Evolutionary conservation across 2,113 vertebrate species (phyloP), one percentile per base, ranked within the genome.

Genomic region (Amblyornis subalaris): DNA sequence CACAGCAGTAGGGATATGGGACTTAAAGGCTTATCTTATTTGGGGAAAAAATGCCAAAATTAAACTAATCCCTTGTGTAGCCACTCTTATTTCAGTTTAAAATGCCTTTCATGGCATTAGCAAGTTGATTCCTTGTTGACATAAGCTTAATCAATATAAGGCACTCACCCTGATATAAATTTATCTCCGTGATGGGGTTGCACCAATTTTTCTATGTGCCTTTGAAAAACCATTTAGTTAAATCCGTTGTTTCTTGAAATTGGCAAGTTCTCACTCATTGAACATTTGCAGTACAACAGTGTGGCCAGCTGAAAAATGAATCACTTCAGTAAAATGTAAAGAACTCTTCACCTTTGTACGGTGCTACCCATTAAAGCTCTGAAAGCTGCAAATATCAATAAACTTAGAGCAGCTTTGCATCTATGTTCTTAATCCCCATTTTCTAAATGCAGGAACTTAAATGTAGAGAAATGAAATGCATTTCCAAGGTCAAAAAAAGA

Each of bases 131-230:
- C 54, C 87, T 95, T 95, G 85, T 81, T 94, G 89, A 93, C 89
- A 83, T 76, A 91, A 93, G 71, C 81, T 85, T 91, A 93, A 96
- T 95, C 95, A 93, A 96, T 94, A 96, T 2, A 10, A 94, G 44
- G 58, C 85, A 89, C 85, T 95, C 78, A 94, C 64, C 58, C 89
- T 85, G 60, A 75, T 85, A 79, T 6, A 91, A 88, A 94, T 95
- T 93, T 85, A 89, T 89, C 73, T 86, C 57, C 5, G 0, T 79
- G 61, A 93, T 91, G 71, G 9, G 29, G 31, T 50, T 50, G 38
- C 28, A 92, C 80, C 81, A 40, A 29, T 85, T 85, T 69, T 40
- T 76, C 66, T 55, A 53, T 19, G 21, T 38, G 47, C 64, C 77
- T 93, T 85, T 93, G 82, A 83, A 58, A 95, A 90, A 66, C 7